Base-by-base conservation (phyloP, 2,113 vertebrate genomes). In the Limanda limanda region DNA sequence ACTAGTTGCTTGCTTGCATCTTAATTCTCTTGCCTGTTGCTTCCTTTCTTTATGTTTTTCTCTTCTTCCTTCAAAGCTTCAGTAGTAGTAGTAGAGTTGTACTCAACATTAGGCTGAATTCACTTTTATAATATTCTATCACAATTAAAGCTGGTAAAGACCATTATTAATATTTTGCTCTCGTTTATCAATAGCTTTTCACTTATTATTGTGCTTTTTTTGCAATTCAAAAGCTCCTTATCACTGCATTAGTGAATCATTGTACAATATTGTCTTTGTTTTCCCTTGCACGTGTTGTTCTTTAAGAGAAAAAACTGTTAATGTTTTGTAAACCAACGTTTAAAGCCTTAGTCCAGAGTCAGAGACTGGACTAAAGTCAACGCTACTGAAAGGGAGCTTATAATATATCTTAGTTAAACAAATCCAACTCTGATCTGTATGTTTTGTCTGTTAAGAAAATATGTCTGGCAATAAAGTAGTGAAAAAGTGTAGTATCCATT, bases 371-470 rank as follows among this genome's bases (percentile, higher is more conserved):
- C 83, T 93, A 89, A 93, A 42, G 67, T 91, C 74, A 72, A 45
- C 61, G 71, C 78, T 89, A 75, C 71, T 89, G 72, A 89, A 84
- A 88, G 72, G 84, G 48, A 84, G 70, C 76, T 68, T 83, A 92
- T 89, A 83, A 83, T 88, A 82, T n/a, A 74, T 82, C 77, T 89
- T 82, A 83, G 61, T 71, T 86, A 58, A 88, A 86, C 47, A 21
- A 77, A 79, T 67, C 31, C 37, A 68, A 82, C 54, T 82, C 88
- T 83, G 87, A 95, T 93, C 93, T 96, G 93, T 96, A 94, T 95
- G 93, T 96, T 96, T 95, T 95, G 94, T 96, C 93, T 93, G 86
- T 92, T 86, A 82, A 93, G 89, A 27, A 90, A 90, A 78, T 82
- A 57, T 92, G 85, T 92, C 76, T 92, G 91, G 91, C 82, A 94